phyloP scores from a whole-genome alignment of 2,113 vertebrate genomes.

The Sinocyclocheilus anophthalmus region DNA sequence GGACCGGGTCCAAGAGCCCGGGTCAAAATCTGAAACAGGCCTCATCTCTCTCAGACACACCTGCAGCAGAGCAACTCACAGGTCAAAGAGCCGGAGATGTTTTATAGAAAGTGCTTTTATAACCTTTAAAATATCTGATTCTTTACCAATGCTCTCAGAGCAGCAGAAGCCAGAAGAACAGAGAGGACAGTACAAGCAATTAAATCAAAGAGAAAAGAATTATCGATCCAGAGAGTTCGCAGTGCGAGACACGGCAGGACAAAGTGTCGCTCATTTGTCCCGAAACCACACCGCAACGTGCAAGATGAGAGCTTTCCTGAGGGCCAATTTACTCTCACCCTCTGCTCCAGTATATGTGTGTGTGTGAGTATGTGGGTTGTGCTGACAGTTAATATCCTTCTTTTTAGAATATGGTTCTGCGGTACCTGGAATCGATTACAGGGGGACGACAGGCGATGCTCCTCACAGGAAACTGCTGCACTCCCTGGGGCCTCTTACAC shows the following conservation, averaged over 20 bases:
- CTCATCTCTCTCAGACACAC: not conserved
- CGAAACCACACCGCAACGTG: slow-evolving; percentile 25
- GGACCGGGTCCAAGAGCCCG: too few relatives aligned
- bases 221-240: slow-evolving; percentile 26
- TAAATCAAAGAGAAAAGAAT: slow-evolving; percentile 27
- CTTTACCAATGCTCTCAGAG: not conserved
- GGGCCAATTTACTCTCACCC: slow-evolving; percentile 48
- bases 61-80: not conserved
- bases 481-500: slow-evolving; percentile 47
- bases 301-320: slow-evolving; percentile 40
- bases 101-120: not conserved
- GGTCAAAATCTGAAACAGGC: too few relatives aligned
- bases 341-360: not conserved
- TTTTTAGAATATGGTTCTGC: slow-evolving; percentile 49
- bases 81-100: not conserved
- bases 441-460: slow-evolving; percentile 48
- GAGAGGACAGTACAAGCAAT: slow-evolving; percentile 30
- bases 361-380: slow-evolving; percentile 38
- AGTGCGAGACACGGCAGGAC: slow-evolving; percentile 1
- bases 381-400: slow-evolving; percentile 47
- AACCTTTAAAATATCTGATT: slow-evolving; percentile 34
- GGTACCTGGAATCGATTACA: slow-evolving; percentile 58
- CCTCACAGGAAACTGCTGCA: slow-evolving; percentile 48
- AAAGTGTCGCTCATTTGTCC: slow-evolving; percentile 36
- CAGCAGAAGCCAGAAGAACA: not conserved